These are phyloP conservation scores for Tokudaia muenninki DNA, from an alignment of 2,797 vertebrate species.

Conservation along the genomic window DNA sequence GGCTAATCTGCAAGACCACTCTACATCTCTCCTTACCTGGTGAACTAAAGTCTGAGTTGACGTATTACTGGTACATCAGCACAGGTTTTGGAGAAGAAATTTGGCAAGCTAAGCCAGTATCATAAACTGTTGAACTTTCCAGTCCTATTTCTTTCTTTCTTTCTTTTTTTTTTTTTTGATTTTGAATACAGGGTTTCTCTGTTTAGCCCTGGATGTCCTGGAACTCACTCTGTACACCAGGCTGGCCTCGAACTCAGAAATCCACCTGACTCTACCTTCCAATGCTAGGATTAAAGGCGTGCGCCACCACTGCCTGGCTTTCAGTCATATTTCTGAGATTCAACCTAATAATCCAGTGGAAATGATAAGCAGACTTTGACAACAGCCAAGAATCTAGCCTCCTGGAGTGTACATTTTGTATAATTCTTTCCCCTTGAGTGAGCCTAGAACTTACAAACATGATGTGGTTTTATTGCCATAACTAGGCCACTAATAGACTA, in stretches of 20 bases:
- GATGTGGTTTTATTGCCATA: background rate
- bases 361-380: background rate
- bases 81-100: constrained; percentile 3
- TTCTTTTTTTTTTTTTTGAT: too few species aligned
- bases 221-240: too few species aligned
- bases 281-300: too few species aligned
- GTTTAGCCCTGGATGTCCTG: too few species aligned
- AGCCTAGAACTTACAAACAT: background rate
- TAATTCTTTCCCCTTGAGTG: background rate
- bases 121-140: background rate
- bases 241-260: too few species aligned
- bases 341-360: background rate
- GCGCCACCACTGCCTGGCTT: too few species aligned
- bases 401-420: background rate
- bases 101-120: background rate
- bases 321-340: constrained; percentile 3
- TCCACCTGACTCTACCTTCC: too few species aligned
- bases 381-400: background rate
- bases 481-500: background rate
- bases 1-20: background rate
- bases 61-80: background rate
- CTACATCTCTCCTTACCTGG: background rate
- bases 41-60: background rate
- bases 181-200: too few species aligned
- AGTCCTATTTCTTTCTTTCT: background rate